A percentile compares a stretch with the other conserved stretches of the same genome.
phyloP scores from a whole-genome alignment of 2,113 vertebrate genomes.

The Aldabrachelys gigantea region DNA sequence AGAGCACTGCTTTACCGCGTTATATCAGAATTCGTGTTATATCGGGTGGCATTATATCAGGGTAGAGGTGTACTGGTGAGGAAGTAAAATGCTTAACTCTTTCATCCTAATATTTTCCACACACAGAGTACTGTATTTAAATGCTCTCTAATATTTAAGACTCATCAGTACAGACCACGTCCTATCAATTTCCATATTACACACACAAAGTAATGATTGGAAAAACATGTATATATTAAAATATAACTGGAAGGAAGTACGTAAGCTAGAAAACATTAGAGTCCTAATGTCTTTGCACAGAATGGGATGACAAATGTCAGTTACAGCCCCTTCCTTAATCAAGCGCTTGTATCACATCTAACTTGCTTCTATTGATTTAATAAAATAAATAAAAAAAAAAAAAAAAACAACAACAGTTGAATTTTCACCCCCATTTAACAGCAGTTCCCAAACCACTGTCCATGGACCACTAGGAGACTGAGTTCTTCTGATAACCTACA shows the following conservation, averaged over 20 bases:
- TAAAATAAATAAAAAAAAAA: background rate
- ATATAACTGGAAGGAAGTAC: background rate
- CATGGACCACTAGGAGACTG: background rate
- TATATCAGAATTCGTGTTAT: too few relatives aligned
- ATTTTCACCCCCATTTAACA: background rate
- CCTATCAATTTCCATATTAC: background rate
- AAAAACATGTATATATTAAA: background rate
- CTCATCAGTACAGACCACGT: background rate
- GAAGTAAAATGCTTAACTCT: background rate
- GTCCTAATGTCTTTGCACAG: background rate
- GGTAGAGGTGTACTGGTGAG: background rate
- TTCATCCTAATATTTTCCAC: background rate
- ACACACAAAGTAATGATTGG: background rate
- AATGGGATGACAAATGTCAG: background rate
- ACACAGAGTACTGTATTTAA: background rate
- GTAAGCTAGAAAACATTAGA: background rate
- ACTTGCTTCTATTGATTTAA: background rate
- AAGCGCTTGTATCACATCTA: background rate
- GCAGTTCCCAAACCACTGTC: background rate
- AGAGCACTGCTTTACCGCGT: too few relatives aligned
- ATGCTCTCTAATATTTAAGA: background rate
- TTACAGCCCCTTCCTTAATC: background rate
- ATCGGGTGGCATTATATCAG: too few relatives aligned
- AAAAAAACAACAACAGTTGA: background rate
- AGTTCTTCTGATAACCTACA: background rate